Percentiles rank a stretch among this genome's conserved stretches.
Evolutionary conservation across 2,113 vertebrate genomes (phyloP).

Genomic region (Scatophagus argus): DNA sequence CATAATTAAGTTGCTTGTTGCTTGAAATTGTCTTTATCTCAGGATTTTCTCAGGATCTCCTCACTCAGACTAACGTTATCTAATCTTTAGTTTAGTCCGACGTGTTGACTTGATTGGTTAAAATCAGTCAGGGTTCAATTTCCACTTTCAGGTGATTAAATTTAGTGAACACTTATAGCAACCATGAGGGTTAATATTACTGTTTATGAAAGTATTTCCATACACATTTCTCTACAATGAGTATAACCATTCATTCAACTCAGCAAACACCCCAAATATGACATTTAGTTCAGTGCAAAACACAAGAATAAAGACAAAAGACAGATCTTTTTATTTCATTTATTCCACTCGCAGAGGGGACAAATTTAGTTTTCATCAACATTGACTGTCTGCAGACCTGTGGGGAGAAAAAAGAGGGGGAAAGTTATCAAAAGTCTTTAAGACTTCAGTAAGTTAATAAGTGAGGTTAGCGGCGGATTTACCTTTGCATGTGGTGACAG

Average conservation of each 20-base stretch:
- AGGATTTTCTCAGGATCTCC: too few relatives aligned
- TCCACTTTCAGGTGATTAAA: neutral
- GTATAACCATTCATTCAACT: neutral
- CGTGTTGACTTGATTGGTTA: too few relatives aligned
- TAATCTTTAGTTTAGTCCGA: too few relatives aligned
- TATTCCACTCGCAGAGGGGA: conserved; percentile 75
- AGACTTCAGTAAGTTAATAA: neutral
- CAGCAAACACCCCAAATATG: neutral
- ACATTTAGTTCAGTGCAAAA: neutral
- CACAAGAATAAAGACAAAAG: conserved; percentile 30
- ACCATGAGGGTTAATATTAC: too few relatives aligned
- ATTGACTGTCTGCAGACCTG: conserved; percentile 97
- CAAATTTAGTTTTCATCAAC: conserved; percentile 94
- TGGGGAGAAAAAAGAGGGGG: conserved; percentile 53
- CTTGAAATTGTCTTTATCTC: too few relatives aligned
- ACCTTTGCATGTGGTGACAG: conserved; percentile 97
- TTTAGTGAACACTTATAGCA: neutral
- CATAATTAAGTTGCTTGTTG: too few relatives aligned
- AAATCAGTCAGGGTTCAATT: too few relatives aligned
- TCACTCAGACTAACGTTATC: too few relatives aligned
- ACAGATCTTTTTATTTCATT: conserved; percentile 65
- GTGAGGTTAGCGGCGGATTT: neutral
- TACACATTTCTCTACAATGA: neutral
- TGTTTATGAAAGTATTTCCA: neutral
- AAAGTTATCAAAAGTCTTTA: neutral